Evolutionary conservation across 2,113 vertebrate species (phyloP).

Genomic region (Python bivittatus): DNA sequence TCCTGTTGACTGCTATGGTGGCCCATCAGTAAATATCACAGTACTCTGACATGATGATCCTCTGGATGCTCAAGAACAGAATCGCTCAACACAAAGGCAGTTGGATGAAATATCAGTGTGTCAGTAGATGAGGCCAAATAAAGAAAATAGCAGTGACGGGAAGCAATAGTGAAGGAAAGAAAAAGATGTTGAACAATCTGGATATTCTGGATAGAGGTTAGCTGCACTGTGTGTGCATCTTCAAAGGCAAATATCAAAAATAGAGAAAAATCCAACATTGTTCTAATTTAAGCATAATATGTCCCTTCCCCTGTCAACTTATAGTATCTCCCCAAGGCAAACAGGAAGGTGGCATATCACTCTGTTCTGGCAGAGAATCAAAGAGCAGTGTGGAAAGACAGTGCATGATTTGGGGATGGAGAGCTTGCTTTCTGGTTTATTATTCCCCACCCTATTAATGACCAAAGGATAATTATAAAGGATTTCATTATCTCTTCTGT

Average conservation of each 20-base stretch:
- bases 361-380: background rate
- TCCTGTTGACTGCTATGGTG: background rate
- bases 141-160: background rate
- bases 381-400: background rate
- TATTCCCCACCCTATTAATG: slow-evolving; percentile 59
- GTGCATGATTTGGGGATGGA: background rate
- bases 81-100: background rate
- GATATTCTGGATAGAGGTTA: background rate
- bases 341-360: background rate
- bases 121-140: background rate
- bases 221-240: background rate
- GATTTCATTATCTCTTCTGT: slow-evolving; percentile 67
- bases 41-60: background rate
- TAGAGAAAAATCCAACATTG: background rate
- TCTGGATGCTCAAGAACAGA: background rate
- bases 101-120: background rate
- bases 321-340: background rate
- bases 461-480: slow-evolving; percentile 68
- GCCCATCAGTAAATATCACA: no score
- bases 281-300: background rate
- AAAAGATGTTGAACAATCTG: background rate
- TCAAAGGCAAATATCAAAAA: background rate
- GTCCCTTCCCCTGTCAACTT: background rate
- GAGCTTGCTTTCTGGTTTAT: slow-evolving; percentile 32
- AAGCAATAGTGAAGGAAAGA: background rate